These are phyloP conservation scores for Gymnobelideus leadbeateri DNA, from an alignment of 2,113 vertebrate genomes.

Conservation along the genomic window DNA sequence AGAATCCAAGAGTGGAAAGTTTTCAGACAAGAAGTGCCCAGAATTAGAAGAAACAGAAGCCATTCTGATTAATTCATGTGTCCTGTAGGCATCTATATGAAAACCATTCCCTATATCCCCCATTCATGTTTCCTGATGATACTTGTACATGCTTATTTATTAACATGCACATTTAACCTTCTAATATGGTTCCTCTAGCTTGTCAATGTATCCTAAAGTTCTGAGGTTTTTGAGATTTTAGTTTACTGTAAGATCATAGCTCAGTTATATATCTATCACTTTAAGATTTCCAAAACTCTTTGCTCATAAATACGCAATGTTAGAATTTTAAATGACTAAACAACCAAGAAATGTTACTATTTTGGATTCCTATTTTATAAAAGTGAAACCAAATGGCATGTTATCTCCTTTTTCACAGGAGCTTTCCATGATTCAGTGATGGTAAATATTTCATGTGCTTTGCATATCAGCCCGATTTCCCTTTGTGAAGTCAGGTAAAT, in stretches of 20 bases:
- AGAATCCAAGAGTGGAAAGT: background rate
- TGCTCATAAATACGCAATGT: background rate
- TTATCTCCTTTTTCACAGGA: slow-evolving; percentile 82
- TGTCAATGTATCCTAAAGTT: slow-evolving; percentile 54
- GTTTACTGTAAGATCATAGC: slow-evolving; percentile 48
- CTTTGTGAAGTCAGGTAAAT: slow-evolving; percentile 91
- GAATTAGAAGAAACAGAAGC: background rate
- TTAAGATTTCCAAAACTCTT: background rate
- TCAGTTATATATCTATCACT: background rate
- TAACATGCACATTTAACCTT: background rate
- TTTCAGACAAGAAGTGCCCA: background rate
- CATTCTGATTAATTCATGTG: background rate
- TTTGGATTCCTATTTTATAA: slow-evolving; percentile 66
- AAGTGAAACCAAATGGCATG: slow-evolving; percentile 71
- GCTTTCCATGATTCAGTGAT: slow-evolving; percentile 79
- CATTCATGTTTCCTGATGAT: background rate
- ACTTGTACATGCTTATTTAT: background rate
- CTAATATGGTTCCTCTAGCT: background rate
- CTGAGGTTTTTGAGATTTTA: slow-evolving; percentile 45
- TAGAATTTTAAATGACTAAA: slow-evolving; percentile 76
- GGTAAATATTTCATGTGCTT: slow-evolving; percentile 93
- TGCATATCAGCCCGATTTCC: slow-evolving; percentile 91
- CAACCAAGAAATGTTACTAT: slow-evolving; percentile 67
- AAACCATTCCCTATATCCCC: background rate
- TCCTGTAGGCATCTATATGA: background rate